phyloP scores from a whole-genome alignment of 2,888 invertebrate genomes.

The Ormyrus nitidulus region DNA sequence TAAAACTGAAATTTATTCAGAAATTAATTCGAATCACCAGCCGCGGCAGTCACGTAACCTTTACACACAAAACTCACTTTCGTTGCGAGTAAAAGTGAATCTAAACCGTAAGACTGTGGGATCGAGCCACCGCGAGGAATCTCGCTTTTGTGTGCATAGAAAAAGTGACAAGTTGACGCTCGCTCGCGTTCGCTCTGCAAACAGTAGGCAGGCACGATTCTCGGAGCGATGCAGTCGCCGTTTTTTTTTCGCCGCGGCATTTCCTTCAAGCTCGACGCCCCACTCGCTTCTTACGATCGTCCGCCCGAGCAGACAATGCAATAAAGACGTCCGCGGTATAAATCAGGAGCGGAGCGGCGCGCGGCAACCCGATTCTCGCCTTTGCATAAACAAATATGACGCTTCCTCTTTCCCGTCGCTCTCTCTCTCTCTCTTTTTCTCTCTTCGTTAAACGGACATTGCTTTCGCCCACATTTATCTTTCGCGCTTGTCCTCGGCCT shows the following conservation, averaged over 20 bases:
- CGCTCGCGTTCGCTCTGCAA: neutral
- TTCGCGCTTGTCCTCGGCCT: conserved; percentile 49
- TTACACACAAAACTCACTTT: conserved; percentile 6
- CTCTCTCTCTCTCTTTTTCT: neutral
- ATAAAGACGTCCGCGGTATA: conserved; percentile 66
- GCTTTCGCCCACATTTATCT: conserved; percentile 68
- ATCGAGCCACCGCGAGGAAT: neutral
- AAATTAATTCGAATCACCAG: too few relatives aligned
- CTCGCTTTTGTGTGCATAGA: conserved; percentile 1
- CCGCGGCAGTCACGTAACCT: too few relatives aligned
- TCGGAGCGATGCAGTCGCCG: neutral
- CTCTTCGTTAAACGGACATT: conserved; percentile 62
- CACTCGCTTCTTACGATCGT: conserved; percentile 10
- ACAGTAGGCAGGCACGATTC: neutral
- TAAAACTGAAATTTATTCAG: too few relatives aligned
- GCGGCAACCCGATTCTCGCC: conserved; percentile 57
- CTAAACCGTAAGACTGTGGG: conserved; percentile 1
- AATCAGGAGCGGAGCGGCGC: conserved; percentile 59
- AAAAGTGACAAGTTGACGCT: neutral
- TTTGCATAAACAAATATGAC: conserved; percentile 69
- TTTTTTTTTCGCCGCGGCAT: conserved; percentile 1
- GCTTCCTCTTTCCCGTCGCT: conserved; percentile 62
- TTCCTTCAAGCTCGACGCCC: conserved; percentile 26
- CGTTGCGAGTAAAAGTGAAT: conserved; percentile 25
- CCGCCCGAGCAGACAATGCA: conserved; percentile 58